These are phyloP conservation scores for Potamilus streckersoni DNA, from an alignment of 1,140 invertebrate species.

Conservation along the genomic window DNA sequence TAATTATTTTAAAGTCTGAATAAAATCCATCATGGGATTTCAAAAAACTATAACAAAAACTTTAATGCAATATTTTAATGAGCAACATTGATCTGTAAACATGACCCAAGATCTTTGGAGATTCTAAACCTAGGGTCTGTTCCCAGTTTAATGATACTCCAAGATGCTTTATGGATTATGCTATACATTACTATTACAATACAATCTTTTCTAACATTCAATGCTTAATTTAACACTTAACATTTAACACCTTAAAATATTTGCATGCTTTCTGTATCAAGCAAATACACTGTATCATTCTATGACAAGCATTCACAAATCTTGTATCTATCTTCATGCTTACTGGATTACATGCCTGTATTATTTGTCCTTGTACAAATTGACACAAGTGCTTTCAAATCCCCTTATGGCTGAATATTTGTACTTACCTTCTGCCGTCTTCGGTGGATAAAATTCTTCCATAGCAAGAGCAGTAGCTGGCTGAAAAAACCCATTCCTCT, in stretches of 20 bases:
- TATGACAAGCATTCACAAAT: neutral
- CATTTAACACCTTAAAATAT: neutral
- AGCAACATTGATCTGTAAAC: no score
- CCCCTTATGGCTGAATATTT: neutral
- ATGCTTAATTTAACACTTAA: no score
- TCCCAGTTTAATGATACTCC: no score
- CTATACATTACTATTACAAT: no score
- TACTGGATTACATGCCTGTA: neutral
- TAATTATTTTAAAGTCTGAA: no score
- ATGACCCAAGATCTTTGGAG: no score
- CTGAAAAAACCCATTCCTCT: slow-evolving; percentile 53
- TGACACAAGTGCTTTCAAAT: neutral
- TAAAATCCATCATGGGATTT: no score
- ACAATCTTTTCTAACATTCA: no score
- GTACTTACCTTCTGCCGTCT: slow-evolving; percentile 75
- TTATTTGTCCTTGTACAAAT: neutral
- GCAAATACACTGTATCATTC: neutral
- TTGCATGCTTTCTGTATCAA: neutral
- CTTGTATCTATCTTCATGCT: neutral
- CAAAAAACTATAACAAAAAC: no score
- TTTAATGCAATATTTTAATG: no score
- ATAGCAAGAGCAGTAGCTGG: slow-evolving; percentile 76
- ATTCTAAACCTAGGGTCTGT: no score
- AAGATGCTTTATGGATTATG: no score
- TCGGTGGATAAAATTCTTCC: slow-evolving; percentile 88